Percentiles rank a stretch among this genome's conserved stretches.
Evolutionary conservation across 1,140 invertebrate species (phyloP).

Genomic region (Drosophila bipectinata): DNA sequence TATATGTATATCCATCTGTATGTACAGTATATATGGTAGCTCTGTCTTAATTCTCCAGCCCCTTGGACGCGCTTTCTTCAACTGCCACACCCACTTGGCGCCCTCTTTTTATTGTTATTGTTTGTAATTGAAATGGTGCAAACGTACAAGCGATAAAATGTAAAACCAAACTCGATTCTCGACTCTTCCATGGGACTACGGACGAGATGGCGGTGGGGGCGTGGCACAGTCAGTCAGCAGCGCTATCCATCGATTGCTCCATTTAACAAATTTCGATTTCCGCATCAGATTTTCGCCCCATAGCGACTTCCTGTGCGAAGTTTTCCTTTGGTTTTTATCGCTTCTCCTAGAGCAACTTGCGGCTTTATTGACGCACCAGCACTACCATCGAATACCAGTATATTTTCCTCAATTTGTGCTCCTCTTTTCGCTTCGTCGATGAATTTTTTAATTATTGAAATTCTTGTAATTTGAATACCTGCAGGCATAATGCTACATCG

Average conservation of each 20-base stretch:
- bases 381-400: slow-evolving; percentile 4
- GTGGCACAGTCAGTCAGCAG: slow-evolving; percentile 39
- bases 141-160: slow-evolving; percentile 82
- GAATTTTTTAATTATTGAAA: slow-evolving; percentile 74
- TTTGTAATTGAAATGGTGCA: slow-evolving; percentile 82
- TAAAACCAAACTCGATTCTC: slow-evolving; percentile 65
- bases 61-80: slow-evolving; percentile 48
- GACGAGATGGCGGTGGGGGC: slow-evolving; percentile 4
- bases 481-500: slow-evolving; percentile 33
- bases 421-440: slow-evolving; percentile 22
- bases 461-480: slow-evolving; percentile 52
- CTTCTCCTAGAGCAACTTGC: slow-evolving; percentile 43
- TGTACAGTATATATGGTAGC: slow-evolving; percentile 8
- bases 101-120: slow-evolving; percentile 78
- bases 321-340: slow-evolving; percentile 67
- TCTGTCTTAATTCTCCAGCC: slow-evolving; percentile 25
- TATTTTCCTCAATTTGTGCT: not conserved
- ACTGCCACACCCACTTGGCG: slow-evolving; percentile 28
- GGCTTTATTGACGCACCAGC: slow-evolving; percentile 50
- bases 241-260: slow-evolving; percentile 77
- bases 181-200: not conserved
- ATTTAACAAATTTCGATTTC: slow-evolving; percentile 83
- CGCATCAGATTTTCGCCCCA: slow-evolving; percentile 75
- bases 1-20: not conserved
- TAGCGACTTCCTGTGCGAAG: slow-evolving; percentile 66